Percentiles rank a stretch among this genome's conserved stretches.
These are phyloP conservation scores for Empidonax alnorum DNA, from an alignment of 2,113 vertebrate species.

Conservation along the genomic window DNA sequence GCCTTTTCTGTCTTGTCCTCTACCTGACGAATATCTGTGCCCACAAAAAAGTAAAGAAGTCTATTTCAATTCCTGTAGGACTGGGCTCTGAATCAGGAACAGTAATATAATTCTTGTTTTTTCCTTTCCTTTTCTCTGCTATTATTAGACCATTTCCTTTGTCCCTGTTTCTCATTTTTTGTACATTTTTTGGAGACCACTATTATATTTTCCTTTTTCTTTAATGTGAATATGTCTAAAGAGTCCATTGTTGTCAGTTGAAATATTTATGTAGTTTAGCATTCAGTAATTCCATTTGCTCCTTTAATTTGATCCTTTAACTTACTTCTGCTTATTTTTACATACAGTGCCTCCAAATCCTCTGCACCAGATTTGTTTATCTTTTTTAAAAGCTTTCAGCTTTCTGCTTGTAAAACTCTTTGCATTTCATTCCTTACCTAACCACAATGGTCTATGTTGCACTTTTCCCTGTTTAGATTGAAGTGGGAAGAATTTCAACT, in stretches of 20 bases:
- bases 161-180: conserved; percentile 53
- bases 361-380: conserved; percentile 56
- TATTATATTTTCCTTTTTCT: conserved; percentile 59
- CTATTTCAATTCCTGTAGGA: not conserved
- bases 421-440: conserved; percentile 69
- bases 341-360: conserved; percentile 51
- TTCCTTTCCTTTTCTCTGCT: not conserved
- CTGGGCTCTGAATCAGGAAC: not conserved
- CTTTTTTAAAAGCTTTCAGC: conserved; percentile 67
- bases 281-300: conserved; percentile 60
- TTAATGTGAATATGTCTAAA: conserved; percentile 47
- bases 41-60: not conserved
- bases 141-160: conserved; percentile 34
- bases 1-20: not conserved
- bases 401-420: conserved; percentile 72
- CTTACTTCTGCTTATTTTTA: conserved; percentile 73
- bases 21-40: not conserved
- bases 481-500: conserved; percentile 69
- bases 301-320: conserved; percentile 67
- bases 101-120: conserved; percentile 37
- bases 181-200: conserved; percentile 53
- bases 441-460: conserved; percentile 66
- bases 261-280: conserved; percentile 72
- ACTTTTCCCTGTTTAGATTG: conserved; percentile 65
- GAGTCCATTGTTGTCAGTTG: conserved; percentile 55